Evolutionary conservation across 2,113 vertebrate genomes (phyloP).

Genomic region (Xiphophorus couchianus): DNA sequence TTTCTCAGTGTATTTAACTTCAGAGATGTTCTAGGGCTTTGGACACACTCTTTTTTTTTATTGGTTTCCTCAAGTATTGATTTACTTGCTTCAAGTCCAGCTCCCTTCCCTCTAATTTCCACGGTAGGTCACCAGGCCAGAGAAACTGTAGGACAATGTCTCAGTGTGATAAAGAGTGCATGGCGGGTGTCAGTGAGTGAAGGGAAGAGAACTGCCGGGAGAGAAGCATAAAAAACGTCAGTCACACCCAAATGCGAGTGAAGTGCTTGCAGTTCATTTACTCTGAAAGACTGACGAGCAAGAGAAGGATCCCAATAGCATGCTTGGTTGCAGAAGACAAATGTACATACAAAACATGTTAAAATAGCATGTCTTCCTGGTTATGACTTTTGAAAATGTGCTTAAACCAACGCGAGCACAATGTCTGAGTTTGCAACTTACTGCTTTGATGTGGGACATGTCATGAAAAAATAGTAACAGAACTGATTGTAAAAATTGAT

Average conservation of each 20-base stretch:
- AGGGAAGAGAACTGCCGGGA: conserved; percentile 41
- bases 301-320: conserved; percentile 53
- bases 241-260: conserved; percentile 63
- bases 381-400: not conserved
- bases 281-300: conserved; percentile 52
- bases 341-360: conserved; percentile 24
- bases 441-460: not conserved
- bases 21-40: not conserved
- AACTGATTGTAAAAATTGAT: not conserved
- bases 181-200: conserved; percentile 18
- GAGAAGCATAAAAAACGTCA: conserved; percentile 43
- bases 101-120: conserved; percentile 22
- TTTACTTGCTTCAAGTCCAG: conserved; percentile 28
- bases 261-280: conserved; percentile 58
- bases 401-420: not conserved
- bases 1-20: not conserved
- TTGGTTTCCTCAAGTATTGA: conserved; percentile 51
- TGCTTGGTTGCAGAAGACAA: conserved; percentile 50
- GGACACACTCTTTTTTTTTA: conserved; percentile 14
- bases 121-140: conserved; percentile 27
- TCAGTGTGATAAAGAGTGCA: conserved; percentile 49
- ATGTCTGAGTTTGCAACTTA: conserved; percentile 5
- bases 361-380: not conserved
- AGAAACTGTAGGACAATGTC: conserved; percentile 36
- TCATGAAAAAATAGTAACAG: not conserved